Conservation (phyloP, 2,888 invertebrate genomes). For the Tipula confusa region DNA sequence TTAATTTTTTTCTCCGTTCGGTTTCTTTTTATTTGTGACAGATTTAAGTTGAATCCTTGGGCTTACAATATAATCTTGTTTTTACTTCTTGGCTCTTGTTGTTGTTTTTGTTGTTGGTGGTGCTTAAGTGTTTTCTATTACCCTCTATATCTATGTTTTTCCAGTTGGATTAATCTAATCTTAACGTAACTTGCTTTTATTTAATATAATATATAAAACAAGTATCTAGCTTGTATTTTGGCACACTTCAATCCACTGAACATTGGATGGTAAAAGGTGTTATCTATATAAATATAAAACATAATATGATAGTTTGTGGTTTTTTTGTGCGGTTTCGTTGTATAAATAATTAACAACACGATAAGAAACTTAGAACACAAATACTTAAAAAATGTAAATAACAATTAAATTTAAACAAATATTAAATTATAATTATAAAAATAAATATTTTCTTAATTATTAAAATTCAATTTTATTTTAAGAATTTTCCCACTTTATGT, state of each 20-base stretch:
- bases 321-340: background rate
- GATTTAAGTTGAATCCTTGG: slow-evolving; percentile 15
- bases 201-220: background rate
- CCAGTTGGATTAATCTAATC: background rate
- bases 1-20: background rate
- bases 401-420: slow-evolving; percentile 3
- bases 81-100: too few species aligned
- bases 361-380: background rate
- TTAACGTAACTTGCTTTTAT: background rate
- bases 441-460: slow-evolving; percentile 17
- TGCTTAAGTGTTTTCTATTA: background rate
- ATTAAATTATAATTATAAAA: slow-evolving; percentile 12
- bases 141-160: background rate
- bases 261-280: background rate
- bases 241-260: background rate
- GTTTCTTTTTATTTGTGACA: background rate
- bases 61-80: background rate
- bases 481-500: background rate
- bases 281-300: background rate
- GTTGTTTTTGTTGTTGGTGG: background rate
- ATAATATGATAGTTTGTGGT: background rate
- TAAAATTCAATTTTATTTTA: slow-evolving; percentile 3
- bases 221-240: background rate
- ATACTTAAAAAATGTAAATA: background rate
- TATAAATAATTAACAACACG: background rate